Evolutionary conservation across 1,140 invertebrate species (phyloP).

Genomic region (Agrypnia vestita): DNA sequence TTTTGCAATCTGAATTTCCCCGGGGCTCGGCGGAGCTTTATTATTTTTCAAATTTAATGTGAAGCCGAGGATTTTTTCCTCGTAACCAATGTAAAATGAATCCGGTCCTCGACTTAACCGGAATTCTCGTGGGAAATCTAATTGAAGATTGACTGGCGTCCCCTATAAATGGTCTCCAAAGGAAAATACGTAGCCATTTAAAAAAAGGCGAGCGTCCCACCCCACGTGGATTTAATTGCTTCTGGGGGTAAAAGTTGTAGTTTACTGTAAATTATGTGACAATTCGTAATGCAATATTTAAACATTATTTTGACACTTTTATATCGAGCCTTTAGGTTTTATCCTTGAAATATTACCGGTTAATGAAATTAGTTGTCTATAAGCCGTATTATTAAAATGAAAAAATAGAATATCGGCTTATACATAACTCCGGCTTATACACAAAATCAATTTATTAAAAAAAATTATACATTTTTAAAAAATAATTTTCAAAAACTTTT

Average conservation of each 20-base stretch:
- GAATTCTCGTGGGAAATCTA: conserved; percentile 45
- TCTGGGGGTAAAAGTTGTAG: not conserved
- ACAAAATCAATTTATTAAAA: no score
- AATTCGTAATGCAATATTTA: no score
- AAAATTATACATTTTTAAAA: no score
- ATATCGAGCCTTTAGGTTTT: no score
- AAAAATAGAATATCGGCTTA: no score
- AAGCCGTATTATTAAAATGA: no score
- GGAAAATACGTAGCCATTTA: conserved; percentile 26
- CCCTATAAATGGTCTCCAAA: conserved; percentile 38
- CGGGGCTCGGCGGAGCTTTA: conserved; percentile 12
- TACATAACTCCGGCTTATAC: no score
- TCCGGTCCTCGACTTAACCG: conserved; percentile 28
- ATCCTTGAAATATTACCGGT: no score
- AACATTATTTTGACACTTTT: no score
- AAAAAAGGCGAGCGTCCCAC: conserved; percentile 16
- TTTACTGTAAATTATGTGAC: no score
- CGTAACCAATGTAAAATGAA: conserved; percentile 47
- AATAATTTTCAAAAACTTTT: no score
- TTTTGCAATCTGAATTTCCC: conserved; percentile 34
- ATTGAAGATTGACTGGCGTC: conserved; percentile 48
- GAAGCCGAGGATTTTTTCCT: conserved; percentile 18
- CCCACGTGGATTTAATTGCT: conserved; percentile 17
- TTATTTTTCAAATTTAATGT: conserved; percentile 51
- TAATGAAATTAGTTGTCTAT: no score